These are phyloP conservation scores for Morphnarchus princeps DNA, from an alignment of 2,113 vertebrate genomes.

Conservation along the genomic window DNA sequence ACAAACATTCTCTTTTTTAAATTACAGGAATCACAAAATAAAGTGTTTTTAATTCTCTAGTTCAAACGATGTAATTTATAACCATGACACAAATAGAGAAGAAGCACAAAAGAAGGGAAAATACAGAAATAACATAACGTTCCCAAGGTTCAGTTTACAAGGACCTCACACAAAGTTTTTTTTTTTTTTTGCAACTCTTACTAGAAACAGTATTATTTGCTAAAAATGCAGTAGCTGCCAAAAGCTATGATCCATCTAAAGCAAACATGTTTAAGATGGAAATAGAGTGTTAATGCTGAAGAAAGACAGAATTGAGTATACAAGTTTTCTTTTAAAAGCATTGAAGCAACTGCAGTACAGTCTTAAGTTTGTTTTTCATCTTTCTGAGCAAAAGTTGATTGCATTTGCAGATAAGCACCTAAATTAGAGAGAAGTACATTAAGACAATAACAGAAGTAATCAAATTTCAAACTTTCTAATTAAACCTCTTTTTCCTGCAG, in stretches of 20 bases:
- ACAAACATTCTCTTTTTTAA: slow-evolving; percentile 8
- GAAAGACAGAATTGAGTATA: slow-evolving; percentile 68
- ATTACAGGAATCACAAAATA: slow-evolving; percentile 68
- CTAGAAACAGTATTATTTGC: slow-evolving; percentile 99
- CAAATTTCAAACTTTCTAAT: slow-evolving; percentile 86
- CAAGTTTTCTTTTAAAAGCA: slow-evolving; percentile 65
- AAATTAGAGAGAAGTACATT: slow-evolving; percentile 43
- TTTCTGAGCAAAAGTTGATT: slow-evolving; percentile 42
- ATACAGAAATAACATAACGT: slow-evolving; percentile 76
- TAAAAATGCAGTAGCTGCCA: slow-evolving; percentile 91
- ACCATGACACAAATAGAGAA: slow-evolving; percentile 76
- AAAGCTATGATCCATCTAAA: slow-evolving; percentile 94
- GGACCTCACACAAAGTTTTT: slow-evolving; percentile 97
- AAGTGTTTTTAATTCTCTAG: slow-evolving; percentile 74
- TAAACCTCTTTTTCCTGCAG: slow-evolving; percentile 76
- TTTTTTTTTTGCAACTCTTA: slow-evolving; percentile 84
- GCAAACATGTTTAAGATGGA: slow-evolving; percentile 82
- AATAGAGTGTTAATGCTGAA: slow-evolving; percentile 75
- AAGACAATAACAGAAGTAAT: slow-evolving; percentile 84
- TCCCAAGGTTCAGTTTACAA: slow-evolving; percentile 89
- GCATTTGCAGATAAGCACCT: slow-evolving; percentile 43
- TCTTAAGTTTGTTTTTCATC: slow-evolving; percentile 39
- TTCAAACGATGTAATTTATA: slow-evolving; percentile 79
- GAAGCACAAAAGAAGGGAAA: slow-evolving; percentile 70
- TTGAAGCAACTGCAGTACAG: slow-evolving; percentile 39